A percentile compares a stretch with the other conserved stretches of the same genome.
phyloP scores from a whole-genome alignment of 2,888 invertebrate species.

The Rhopalosiphum nymphaeae region DNA sequence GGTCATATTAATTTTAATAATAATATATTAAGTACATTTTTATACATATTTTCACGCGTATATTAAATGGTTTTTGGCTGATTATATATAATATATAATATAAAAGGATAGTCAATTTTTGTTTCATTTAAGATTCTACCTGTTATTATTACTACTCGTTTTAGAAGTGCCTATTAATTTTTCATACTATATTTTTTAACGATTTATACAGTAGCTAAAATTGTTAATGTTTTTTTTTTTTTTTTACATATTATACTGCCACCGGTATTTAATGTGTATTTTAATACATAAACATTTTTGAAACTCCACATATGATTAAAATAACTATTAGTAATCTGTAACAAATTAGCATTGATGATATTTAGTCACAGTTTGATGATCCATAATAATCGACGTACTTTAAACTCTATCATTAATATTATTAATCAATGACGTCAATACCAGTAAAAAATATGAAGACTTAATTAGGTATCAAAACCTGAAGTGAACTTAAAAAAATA shows the following conservation, averaged over 20 bases:
- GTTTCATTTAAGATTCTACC: neutral
- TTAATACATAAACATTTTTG: neutral
- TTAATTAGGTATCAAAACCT: neutral
- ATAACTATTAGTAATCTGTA: neutral
- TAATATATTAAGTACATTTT: neutral
- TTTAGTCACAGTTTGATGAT: neutral
- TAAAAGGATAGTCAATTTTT: neutral
- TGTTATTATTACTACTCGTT: conserved; percentile 10
- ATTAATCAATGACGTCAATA: neutral
- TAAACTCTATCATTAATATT: neutral
- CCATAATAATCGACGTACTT: neutral
- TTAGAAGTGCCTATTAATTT: neutral
- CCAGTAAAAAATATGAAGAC: neutral
- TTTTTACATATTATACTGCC: neutral
- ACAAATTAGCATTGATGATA: neutral
- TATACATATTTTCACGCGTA: neutral
- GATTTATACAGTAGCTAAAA: conserved; percentile 15
- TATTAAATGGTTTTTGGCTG: neutral
- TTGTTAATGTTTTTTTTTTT: neutral
- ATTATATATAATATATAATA: neutral
- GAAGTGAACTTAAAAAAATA: neutral
- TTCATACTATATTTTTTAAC: neutral
- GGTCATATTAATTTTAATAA: conserved; percentile 22
- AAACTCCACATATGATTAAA: neutral
- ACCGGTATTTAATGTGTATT: neutral